Evolutionary conservation across 1,140 invertebrate genomes (phyloP), one percentile per base, ranked within the genome.

Genomic region (Achroia grisella): DNA sequence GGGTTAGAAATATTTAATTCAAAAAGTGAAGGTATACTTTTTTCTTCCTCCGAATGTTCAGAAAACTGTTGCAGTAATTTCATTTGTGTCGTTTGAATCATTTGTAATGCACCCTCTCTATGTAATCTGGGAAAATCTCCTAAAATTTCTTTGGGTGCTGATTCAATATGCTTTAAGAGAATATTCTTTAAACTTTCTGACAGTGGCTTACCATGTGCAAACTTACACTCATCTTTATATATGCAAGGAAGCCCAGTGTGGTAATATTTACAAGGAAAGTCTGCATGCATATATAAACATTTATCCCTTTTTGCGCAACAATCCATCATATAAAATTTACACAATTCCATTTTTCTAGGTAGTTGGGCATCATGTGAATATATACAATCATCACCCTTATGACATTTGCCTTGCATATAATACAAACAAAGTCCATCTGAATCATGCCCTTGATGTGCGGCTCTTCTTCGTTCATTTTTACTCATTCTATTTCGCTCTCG

Each of bases 261-360:
- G 72, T 93, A 98, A 87, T 95, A 98, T 88, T 98, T 98, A 86
- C 97, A 99, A 28, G 97, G 97, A 78, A 98, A 99, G 76, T 98
- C 97, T 60, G 93, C 92, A 88, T 99, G 97, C 93, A 99, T 95
- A 71, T 97, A 99, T 2, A 96, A 87, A 87, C 97, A 99, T 79
- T 97, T 96, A 54, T 97, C 95, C 54, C 94, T 91, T 88, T 98
- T 98, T 6, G 94, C 94, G 87, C 97, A 99, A 74, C 95, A 96
- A 44, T 97, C 95, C 90, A 95, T 96, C 31, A 98, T 77, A 86
- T 98, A 98, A 87, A 98, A 99, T 87, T 98, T 98, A 81, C 97
- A 99, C 0, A 98, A 82, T 77, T 99, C 97, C 89, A 96, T 90
- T 87, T 97, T 98, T 45, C 95, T 90, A 1, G 92, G 91, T 27